A percentile compares a stretch with the other conserved stretches of the same genome.
Evolutionary conservation across 2,797 vertebrate genomes (phyloP).

Genomic region (Darevskia mixta): DNA sequence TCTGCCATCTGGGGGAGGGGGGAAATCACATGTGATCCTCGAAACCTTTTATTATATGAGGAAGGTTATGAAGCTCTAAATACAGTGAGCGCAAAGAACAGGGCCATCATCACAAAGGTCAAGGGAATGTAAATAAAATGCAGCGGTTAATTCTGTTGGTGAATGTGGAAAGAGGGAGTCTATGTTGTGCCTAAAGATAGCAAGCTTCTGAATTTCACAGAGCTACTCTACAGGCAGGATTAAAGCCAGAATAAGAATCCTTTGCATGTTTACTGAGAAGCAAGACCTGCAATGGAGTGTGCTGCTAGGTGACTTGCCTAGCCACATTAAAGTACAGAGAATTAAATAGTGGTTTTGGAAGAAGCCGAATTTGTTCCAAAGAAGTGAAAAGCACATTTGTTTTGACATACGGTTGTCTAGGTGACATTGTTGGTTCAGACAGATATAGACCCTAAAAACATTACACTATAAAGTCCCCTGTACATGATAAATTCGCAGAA

Average conservation of each 20-base stretch:
- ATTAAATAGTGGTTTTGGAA: constrained; percentile 12
- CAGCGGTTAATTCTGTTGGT: neutral
- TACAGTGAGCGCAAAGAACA: constrained; percentile 24
- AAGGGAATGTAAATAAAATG: constrained; percentile 24
- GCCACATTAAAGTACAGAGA: neutral
- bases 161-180: neutral
- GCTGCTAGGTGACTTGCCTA: neutral
- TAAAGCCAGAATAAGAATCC: neutral
- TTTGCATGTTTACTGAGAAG: neutral
- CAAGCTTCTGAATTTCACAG: constrained; percentile 5
- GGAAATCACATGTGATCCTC: constrained; percentile 47
- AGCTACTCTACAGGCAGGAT: neutral
- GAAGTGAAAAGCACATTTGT: neutral
- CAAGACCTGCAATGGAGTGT: neutral
- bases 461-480: neutral
- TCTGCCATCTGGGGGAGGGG: constrained; percentile 42
- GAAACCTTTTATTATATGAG: constrained; percentile 35
- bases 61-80: constrained; percentile 49
- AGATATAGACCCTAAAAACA: neutral
- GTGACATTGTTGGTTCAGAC: fast-evolving
- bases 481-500: constrained; percentile 1
- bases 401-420: neutral
- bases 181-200: neutral
- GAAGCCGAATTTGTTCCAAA: neutral
- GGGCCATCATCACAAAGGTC: constrained; percentile 34